Conservation (phyloP, 2,113 vertebrate species). For the Dasyprocta punctata region DNA sequence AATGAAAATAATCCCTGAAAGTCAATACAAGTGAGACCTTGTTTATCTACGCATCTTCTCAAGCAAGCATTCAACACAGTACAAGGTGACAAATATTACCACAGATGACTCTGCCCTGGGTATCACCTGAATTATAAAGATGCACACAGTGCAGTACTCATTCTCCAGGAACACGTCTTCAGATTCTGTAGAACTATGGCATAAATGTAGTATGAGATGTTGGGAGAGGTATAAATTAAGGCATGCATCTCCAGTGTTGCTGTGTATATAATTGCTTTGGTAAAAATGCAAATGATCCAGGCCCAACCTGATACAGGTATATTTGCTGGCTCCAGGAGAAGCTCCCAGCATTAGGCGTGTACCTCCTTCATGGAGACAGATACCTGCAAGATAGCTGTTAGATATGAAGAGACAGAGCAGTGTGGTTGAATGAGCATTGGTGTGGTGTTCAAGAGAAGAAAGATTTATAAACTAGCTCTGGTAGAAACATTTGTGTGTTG, state of each 20-base stretch:
- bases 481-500: neutral
- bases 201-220: neutral
- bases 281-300: neutral
- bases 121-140: neutral
- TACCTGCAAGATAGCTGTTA: neutral
- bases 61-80: neutral
- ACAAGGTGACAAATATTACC: neutral
- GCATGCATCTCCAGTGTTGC: neutral
- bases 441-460: neutral
- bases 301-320: neutral
- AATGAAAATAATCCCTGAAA: slow-evolving; percentile 24
- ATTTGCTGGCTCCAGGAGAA: neutral
- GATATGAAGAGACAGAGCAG: neutral
- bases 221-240: neutral
- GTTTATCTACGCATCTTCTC: neutral
- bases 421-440: neutral
- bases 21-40: neutral
- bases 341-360: neutral
- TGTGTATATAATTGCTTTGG: neutral
- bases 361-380: slow-evolving; percentile 11
- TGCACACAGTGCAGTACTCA: neutral
- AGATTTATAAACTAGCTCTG: neutral
- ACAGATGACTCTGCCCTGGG: neutral
- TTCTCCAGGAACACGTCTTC: neutral
- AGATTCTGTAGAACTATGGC: neutral